Conservation (phyloP, 2,113 vertebrate species). For the Actenoides lindsayi region DNA sequence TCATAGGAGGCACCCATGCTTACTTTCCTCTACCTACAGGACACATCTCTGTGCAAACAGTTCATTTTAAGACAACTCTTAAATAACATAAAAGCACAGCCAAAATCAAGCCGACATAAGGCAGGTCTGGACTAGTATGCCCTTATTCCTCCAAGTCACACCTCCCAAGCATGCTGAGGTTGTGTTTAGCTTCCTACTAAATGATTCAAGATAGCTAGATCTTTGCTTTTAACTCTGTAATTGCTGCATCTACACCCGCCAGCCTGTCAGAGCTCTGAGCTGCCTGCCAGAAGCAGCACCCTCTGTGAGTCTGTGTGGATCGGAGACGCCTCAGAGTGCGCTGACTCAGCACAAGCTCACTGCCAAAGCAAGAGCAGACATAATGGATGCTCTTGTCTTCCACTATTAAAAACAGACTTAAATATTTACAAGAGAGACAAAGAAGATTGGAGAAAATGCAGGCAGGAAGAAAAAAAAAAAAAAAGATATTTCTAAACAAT, state of each 20-base stretch:
- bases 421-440: not conserved
- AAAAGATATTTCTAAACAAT: not conserved
- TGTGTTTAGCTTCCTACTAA: not conserved
- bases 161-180: not conserved
- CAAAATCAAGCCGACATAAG: not conserved
- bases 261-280: not conserved
- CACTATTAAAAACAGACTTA: not conserved
- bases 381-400: not conserved
- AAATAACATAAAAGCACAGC: not conserved
- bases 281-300: not conserved
- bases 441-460: not conserved
- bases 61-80: not conserved
- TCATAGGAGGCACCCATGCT: accelerated
- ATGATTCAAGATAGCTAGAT: not conserved
- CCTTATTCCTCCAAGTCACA: not conserved
- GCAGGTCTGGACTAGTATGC: not conserved
- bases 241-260: not conserved
- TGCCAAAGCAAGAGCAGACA: not conserved
- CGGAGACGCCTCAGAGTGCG: not conserved
- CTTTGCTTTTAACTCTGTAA: not conserved
- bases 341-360: not conserved
- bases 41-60: not conserved
- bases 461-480: not conserved
- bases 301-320: no score
- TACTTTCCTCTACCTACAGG: not conserved